These are phyloP conservation scores for Asteroscopus sphinx DNA, from an alignment of 2,888 invertebrate species.

Conservation along the genomic window DNA sequence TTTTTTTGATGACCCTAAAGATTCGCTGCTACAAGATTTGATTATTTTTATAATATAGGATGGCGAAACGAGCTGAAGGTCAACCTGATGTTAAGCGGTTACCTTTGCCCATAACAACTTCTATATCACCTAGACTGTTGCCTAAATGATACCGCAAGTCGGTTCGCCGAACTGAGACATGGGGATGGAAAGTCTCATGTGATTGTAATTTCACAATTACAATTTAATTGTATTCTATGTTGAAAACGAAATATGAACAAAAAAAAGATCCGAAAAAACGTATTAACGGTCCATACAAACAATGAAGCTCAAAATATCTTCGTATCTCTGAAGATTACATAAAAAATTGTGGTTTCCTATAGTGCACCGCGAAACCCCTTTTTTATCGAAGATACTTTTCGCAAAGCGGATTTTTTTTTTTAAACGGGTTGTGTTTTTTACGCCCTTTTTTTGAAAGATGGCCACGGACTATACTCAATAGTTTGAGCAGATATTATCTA, in stretches of 20 bases:
- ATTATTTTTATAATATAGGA: too few relatives aligned
- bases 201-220: too few relatives aligned
- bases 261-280: constrained; percentile 19
- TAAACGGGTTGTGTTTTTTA: constrained; percentile 78
- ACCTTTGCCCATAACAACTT: too few relatives aligned
- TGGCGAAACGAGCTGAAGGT: too few relatives aligned
- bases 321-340: constrained; percentile 71
- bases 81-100: too few relatives aligned
- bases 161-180: too few relatives aligned
- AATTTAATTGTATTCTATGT: too few relatives aligned
- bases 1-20: too few relatives aligned
- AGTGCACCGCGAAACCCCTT: constrained; percentile 75
- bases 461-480: constrained; percentile 45
- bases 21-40: too few relatives aligned
- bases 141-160: too few relatives aligned
- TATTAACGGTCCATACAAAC: constrained; percentile 56
- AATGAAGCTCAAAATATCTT: constrained; percentile 61
- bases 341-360: constrained; percentile 77
- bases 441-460: constrained; percentile 61
- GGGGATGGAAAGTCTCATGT: too few relatives aligned
- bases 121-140: too few relatives aligned
- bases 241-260: constrained; percentile 2
- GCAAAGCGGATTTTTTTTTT: constrained; percentile 86
- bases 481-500: constrained; percentile 57
- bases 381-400: constrained; percentile 71